Conservation (phyloP, 2,797 vertebrate species). For the Phoebastria nigripes region DNA sequence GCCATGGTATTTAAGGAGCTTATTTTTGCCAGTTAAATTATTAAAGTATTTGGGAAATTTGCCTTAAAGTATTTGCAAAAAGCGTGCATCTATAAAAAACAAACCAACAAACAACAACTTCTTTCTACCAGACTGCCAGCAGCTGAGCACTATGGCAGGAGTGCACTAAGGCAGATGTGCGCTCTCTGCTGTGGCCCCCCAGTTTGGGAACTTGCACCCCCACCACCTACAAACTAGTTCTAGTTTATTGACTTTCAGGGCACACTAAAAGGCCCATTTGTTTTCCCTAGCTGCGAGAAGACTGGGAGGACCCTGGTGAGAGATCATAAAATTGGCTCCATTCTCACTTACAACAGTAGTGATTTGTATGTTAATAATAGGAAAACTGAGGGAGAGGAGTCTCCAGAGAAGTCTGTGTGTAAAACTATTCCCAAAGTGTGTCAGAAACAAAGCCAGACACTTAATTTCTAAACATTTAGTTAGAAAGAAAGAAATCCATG, state of each 20-base stretch:
- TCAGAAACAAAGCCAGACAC: not conserved
- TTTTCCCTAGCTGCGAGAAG: not conserved
- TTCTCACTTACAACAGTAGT: not conserved
- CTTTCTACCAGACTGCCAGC: not conserved
- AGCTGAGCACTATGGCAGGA: not conserved
- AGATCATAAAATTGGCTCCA: not conserved
- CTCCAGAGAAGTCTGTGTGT: not conserved
- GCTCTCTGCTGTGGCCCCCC: not conserved
- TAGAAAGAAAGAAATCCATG: not conserved
- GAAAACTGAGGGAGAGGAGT: not conserved
- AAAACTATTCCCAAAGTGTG: not conserved
- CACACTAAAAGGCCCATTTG: constrained; percentile 8
- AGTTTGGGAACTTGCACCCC: not conserved
- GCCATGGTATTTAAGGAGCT: not conserved
- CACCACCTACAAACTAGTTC: not conserved
- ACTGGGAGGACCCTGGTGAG: not conserved
- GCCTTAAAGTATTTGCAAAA: not conserved
- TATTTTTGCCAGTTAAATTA: not conserved
- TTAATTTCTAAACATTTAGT: not conserved
- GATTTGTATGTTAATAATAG: constrained; percentile 2
- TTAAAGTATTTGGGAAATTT: not conserved
- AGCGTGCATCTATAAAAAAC: not conserved
- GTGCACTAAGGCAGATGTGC: not conserved
- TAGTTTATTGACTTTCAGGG: not conserved
- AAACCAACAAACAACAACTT: not conserved